Evolutionary conservation across 2,888 invertebrate species (phyloP), one percentile per base, ranked within the genome.

Genomic region (Ditylenchus weischeri): DNA sequence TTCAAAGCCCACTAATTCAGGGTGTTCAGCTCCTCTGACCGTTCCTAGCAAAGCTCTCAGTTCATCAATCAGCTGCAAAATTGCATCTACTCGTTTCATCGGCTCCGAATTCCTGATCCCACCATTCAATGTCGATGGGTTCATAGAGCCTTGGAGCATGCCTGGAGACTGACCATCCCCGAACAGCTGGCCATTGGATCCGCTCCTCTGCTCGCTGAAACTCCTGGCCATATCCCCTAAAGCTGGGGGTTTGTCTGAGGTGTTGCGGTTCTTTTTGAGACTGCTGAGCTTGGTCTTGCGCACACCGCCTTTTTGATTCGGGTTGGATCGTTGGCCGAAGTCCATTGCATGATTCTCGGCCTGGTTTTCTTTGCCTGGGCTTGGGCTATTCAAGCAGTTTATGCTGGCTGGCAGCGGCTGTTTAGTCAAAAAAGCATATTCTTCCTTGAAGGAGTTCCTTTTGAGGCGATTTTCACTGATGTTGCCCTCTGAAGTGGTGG

Each of bases 1-100:
- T 43, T 78, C 74, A 51, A 79, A 72, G 35, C 73, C 71, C 36
- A 69, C 66, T 57, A 79, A 59, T 62, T 80, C 80, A 18, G 76
- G 69, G 58, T 76, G 78, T 57, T 79, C 75, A 13, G 61, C 48
- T 2, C 69, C 57, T 6, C 69, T 58, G 47, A 79, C 57, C 23
- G 67, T 61, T 43, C 65, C 69, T 11, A 78, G 69, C 58, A 57
- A 66, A 3, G 70, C 65, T 48, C 75, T 62, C 13, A 79, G 65
- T 15, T 70, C 70, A 18, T 78, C 78, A 35, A 79, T 73, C 43
- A 71, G 29, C 21, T 74, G 72, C 18, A 76, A 54, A 19, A 80
- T 62, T 43, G 69, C 59, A 49, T 66, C 66, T 19, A 57, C 69
- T 50, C 62, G 48, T 49, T 47, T 29, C 38, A 66, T 13, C 64